Percentiles rank a stretch among this genome's conserved stretches.
Conservation (phyloP, 2,797 vertebrate species). For the Labeo calbasu region DNA sequence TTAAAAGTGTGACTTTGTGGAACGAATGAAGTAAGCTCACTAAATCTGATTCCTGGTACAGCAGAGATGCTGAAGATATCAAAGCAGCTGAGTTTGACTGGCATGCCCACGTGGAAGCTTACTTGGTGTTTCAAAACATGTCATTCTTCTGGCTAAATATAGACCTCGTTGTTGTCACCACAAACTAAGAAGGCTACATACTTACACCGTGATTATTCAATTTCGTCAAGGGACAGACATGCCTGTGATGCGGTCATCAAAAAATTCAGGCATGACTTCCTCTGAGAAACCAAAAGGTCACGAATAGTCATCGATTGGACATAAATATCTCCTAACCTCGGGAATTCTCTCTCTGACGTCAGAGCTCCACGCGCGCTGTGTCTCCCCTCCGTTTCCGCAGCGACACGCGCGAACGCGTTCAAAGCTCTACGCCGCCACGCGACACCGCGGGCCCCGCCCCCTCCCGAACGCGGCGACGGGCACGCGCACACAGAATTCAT, state of each 20-base stretch:
- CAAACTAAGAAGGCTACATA: slow-evolving; percentile 11
- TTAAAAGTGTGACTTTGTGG: background rate
- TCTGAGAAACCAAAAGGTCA: background rate
- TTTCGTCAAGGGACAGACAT: background rate
- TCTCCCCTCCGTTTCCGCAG: slow-evolving; percentile 39
- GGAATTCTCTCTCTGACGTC: slow-evolving; percentile 51
- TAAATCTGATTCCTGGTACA: background rate
- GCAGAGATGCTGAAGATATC: slow-evolving; percentile 12
- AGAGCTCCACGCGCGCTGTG: slow-evolving; percentile 20
- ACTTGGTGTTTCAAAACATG: slow-evolving; percentile 25
- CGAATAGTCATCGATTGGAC: background rate
- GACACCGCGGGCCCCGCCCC: slow-evolving; percentile 59
- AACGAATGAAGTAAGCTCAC: slow-evolving; percentile 1
- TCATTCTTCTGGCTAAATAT: slow-evolving; percentile 23
- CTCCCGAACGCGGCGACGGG: slow-evolving; percentile 43
- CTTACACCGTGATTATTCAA: background rate
- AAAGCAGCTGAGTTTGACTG: slow-evolving; percentile 4
- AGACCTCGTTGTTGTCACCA: slow-evolving; percentile 12
- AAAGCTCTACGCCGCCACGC: slow-evolving; percentile 61
- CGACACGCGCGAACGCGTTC: slow-evolving; percentile 57
- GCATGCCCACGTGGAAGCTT: slow-evolving; percentile 24
- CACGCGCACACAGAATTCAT: slow-evolving; percentile 68
- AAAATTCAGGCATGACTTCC: background rate
- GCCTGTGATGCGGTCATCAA: background rate
- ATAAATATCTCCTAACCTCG: slow-evolving; percentile 35